These are phyloP conservation scores for Drosophila neotestacea DNA, from an alignment of 2,888 invertebrate species.

Conservation along the genomic window DNA sequence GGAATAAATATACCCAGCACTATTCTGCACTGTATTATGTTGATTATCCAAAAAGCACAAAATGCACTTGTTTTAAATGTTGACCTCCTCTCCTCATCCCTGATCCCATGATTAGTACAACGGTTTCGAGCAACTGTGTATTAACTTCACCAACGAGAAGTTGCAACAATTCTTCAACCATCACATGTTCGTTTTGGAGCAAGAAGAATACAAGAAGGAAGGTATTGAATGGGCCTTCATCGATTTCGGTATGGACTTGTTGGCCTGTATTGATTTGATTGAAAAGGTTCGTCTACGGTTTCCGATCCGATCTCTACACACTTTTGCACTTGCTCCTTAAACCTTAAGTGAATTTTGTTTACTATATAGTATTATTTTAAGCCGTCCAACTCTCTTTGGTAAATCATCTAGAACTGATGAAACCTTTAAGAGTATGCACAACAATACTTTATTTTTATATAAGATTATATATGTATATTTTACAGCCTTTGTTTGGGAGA, in stretches of 20 bases:
- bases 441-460: slow-evolving; percentile 11
- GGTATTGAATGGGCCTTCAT: slow-evolving; percentile 99
- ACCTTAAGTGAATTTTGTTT: slow-evolving; percentile 49
- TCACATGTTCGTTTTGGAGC: slow-evolving; percentile 99
- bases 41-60: slow-evolving; percentile 2
- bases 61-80: slow-evolving; percentile 58
- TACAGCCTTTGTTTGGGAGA: slow-evolving; percentile 54
- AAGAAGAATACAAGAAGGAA: slow-evolving; percentile 99
- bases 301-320: slow-evolving; percentile 19
- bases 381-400: slow-evolving; percentile 18
- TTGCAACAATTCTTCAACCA: slow-evolving; percentile 99
- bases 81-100: slow-evolving; percentile 38
- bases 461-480: slow-evolving; percentile 35
- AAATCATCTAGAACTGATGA: slow-evolving; percentile 75
- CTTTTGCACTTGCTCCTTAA: slow-evolving; percentile 43
- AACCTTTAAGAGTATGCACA: slow-evolving; percentile 22
- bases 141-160: slow-evolving; percentile 99
- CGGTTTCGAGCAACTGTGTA: slow-evolving; percentile 99
- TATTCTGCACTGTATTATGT: slow-evolving; percentile 17
- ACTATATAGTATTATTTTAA: slow-evolving; percentile 5
- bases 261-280: slow-evolving; percentile 99
- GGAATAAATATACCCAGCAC: slow-evolving; percentile 29
- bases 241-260: slow-evolving; percentile 99
- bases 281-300: slow-evolving; percentile 91
- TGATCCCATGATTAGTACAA: slow-evolving; percentile 90